Conservation (phyloP, 2,113 vertebrate species). For the Gadus chalcogrammus region DNA sequence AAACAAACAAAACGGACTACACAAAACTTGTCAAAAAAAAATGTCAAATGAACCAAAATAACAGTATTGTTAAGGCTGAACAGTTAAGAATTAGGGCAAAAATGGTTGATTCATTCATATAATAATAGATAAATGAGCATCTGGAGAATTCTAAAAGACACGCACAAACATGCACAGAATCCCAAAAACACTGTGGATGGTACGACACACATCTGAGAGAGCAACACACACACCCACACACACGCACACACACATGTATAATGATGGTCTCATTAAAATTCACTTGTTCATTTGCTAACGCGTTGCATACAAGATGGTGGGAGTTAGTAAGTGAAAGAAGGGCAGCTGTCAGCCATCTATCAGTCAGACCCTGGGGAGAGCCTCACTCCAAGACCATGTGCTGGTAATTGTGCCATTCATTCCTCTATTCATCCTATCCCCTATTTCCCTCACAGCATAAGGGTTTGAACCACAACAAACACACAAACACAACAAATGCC, state of each 20-base stretch:
- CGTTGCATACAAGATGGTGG: slow-evolving; percentile 41
- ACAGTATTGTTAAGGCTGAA: neutral
- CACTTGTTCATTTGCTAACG: slow-evolving; percentile 65
- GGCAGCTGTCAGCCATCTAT: slow-evolving; percentile 34
- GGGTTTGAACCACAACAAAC: too few relatives aligned
- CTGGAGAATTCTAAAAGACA: neutral
- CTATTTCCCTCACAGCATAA: too few relatives aligned
- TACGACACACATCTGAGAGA: neutral
- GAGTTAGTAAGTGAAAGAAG: slow-evolving; percentile 16
- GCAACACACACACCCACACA: neutral
- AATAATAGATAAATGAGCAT: neutral
- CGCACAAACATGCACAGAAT: neutral
- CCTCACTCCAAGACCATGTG: neutral
- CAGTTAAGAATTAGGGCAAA: neutral
- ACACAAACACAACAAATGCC: too few relatives aligned
- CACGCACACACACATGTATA: slow-evolving; percentile 6
- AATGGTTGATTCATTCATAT: neutral
- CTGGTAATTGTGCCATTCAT: neutral
- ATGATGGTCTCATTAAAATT: slow-evolving; percentile 44
- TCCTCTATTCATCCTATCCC: neutral
- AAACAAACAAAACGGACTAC: too few relatives aligned
- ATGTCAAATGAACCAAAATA: too few relatives aligned
- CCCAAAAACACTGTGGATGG: neutral
- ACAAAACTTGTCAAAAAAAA: too few relatives aligned
- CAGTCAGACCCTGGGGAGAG: slow-evolving; percentile 19